Evolutionary conservation across 1,140 invertebrate species (phyloP).

Genomic region (Venturia canescens): DNA sequence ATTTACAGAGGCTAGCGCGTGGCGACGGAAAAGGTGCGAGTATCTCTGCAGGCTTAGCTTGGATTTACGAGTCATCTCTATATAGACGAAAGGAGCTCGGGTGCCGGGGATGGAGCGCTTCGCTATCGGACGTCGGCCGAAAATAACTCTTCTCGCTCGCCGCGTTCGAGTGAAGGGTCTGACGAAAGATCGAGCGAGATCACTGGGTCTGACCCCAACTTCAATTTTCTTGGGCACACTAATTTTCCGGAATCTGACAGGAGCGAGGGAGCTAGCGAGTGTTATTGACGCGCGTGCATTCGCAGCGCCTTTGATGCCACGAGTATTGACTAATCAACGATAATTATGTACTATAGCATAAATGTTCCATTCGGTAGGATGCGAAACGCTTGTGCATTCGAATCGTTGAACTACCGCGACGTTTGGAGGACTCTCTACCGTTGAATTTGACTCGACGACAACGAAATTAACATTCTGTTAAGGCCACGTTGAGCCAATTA

Average conservation of each 20-base stretch:
- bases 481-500: no score
- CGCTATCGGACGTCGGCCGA: background rate
- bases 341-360: background rate
- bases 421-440: no score
- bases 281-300: background rate
- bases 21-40: background rate
- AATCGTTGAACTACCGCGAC: no score
- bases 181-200: constrained; percentile 25
- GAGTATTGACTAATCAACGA: no score
- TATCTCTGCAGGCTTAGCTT: background rate
- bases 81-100: background rate
- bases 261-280: background rate
- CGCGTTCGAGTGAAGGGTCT: background rate
- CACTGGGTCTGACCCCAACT: background rate
- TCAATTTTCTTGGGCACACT: background rate
- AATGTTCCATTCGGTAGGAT: background rate
- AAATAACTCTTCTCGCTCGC: background rate
- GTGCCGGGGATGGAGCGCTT: background rate
- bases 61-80: background rate
- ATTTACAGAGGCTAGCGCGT: background rate
- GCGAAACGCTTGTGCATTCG: no score
- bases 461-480: no score
- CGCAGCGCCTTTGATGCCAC: no score
- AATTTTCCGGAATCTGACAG: background rate
- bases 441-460: no score